Conservation (phyloP, 2,113 vertebrate species). For the Paradoxurus hermaphroditus region DNA sequence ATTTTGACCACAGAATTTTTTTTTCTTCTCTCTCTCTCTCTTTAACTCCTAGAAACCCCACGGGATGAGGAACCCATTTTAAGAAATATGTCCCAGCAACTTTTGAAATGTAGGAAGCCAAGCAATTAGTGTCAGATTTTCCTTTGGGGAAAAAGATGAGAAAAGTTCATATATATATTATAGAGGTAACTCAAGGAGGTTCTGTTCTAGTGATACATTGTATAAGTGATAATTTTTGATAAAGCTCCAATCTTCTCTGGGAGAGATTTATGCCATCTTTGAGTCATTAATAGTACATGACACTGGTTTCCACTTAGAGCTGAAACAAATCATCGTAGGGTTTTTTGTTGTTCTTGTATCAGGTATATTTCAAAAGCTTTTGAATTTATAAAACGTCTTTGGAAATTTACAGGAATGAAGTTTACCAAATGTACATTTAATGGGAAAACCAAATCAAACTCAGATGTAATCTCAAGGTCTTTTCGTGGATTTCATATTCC, state of each 20-base stretch:
- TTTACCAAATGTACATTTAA: background rate
- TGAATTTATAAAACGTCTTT: conserved; percentile 5
- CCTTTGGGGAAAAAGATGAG: background rate
- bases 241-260: background rate
- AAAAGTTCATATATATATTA: background rate
- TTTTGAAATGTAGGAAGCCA: conserved; percentile 31
- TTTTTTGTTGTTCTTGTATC: background rate
- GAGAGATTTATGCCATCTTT: background rate
- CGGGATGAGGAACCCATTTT: conserved; percentile 34
- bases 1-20: background rate
- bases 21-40: background rate
- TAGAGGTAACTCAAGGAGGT: background rate
- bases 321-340: background rate
- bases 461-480: background rate
- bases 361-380: background rate
- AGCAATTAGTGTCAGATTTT: conserved; percentile 40
- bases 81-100: conserved; percentile 26
- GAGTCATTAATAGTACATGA: background rate
- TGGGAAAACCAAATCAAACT: background rate
- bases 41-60: conserved; percentile 17
- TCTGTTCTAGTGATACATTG: background rate
- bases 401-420: conserved; percentile 16
- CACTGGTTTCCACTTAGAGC: background rate
- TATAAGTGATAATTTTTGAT: background rate
- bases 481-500: background rate